Conservation (phyloP, 2,113 vertebrate genomes). For the Campylorhamphus procurvoides region DNA sequence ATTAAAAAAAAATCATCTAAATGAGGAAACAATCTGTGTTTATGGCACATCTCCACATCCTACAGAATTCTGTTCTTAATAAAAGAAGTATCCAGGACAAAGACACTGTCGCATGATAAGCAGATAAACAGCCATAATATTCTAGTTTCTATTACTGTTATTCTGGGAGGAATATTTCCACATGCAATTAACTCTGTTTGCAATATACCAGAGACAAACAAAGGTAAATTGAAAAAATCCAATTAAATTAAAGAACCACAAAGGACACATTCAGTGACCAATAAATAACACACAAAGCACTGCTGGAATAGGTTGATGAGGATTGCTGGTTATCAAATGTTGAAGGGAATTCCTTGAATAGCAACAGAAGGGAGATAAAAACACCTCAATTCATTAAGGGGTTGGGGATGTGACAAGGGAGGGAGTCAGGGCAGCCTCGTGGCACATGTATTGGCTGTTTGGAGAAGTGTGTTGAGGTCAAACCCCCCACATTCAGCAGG, state of each 20-base stretch:
- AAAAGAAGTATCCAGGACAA: neutral
- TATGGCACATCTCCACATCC: neutral
- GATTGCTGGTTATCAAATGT: neutral
- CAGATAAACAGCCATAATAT: neutral
- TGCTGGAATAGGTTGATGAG: neutral
- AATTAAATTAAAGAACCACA: constrained; percentile 38
- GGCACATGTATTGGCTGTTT: neutral
- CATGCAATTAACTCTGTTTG: constrained; percentile 14
- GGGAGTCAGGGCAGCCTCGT: neutral
- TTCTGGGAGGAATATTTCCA: constrained; percentile 19
- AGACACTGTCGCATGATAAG: neutral
- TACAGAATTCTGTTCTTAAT: neutral
- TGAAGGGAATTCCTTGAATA: neutral
- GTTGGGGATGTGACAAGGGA: neutral
- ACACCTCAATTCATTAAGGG: neutral
- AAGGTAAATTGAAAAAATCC: constrained; percentile 44
- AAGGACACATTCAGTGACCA: constrained; percentile 21
- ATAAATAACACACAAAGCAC: constrained; percentile 29
- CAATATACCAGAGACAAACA: constrained; percentile 21
- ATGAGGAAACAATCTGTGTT: neutral
- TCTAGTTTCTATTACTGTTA: neutral
- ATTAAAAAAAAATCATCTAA: neutral
- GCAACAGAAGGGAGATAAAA: neutral
- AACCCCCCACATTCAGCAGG: neutral
- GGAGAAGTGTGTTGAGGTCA: neutral